phyloP scores from a whole-genome alignment of 2,113 vertebrate species.

The Gulo gulo region DNA sequence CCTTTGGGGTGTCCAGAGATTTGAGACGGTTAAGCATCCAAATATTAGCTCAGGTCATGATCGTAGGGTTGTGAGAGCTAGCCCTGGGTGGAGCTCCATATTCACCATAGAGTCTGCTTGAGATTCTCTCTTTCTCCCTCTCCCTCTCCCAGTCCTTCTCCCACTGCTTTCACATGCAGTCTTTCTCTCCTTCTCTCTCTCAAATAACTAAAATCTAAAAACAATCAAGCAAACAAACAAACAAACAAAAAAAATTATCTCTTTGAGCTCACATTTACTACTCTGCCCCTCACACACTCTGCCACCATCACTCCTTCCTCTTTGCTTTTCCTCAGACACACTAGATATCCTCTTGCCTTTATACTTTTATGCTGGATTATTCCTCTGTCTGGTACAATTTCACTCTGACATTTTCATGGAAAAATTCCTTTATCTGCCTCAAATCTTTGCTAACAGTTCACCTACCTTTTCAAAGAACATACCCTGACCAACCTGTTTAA shows the following conservation, averaged over 20 bases:
- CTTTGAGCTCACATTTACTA: background rate
- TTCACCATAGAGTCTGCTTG: background rate
- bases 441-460: background rate
- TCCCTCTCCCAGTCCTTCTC: background rate
- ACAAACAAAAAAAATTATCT: background rate
- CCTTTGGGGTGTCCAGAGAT: background rate
- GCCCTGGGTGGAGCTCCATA: background rate
- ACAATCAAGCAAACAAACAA: background rate
- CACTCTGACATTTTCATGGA: background rate
- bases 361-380: background rate
- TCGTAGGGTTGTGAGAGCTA: background rate
- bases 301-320: background rate
- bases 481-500: background rate
- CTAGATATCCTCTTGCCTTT: rapidly evolving
- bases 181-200: background rate
- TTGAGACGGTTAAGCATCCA: background rate
- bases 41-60: background rate
- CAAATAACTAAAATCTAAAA: background rate
- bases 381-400: background rate
- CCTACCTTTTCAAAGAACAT: background rate
- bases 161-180: background rate
- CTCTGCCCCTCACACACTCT: too few species aligned
- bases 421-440: background rate
- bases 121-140: background rate
- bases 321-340: background rate